These are phyloP conservation scores for Mobula hypostoma DNA, from an alignment of 2,113 vertebrate species.

Conservation along the genomic window DNA sequence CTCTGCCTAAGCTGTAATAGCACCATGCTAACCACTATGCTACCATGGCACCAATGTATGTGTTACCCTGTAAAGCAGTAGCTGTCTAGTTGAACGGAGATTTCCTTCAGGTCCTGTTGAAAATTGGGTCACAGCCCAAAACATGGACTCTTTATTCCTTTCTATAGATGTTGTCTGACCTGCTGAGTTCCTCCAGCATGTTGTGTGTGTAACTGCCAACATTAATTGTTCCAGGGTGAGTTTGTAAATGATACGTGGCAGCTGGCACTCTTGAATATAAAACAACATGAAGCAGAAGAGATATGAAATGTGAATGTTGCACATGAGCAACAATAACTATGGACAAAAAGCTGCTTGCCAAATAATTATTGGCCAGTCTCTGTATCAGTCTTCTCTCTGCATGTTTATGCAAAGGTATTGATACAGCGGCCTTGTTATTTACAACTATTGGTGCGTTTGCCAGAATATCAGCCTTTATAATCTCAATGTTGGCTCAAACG, in stretches of 20 bases:
- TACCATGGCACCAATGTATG: too few species aligned
- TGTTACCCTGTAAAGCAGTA: neutral
- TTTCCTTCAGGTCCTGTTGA: too few species aligned
- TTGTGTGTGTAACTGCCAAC: too few species aligned
- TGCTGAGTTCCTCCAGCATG: too few species aligned
- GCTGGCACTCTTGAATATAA: neutral
- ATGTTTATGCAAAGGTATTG: too few species aligned
- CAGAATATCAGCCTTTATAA: neutral
- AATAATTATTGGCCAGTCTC: neutral
- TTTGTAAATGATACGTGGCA: neutral
- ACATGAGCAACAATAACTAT: neutral
- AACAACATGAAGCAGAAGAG: neutral
- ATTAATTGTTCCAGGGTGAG: neutral
- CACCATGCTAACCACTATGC: too few species aligned
- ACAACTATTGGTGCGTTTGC: neutral
- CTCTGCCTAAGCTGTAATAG: too few species aligned
- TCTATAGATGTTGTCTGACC: too few species aligned
- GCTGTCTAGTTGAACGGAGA: neutral
- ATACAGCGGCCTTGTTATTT: neutral
- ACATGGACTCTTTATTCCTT: too few species aligned
- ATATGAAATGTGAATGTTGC: neutral
- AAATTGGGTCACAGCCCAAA: too few species aligned
- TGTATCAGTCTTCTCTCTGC: neutral
- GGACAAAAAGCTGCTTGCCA: neutral
- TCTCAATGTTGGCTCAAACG: neutral